A percentile compares a stretch with the other conserved stretches of the same genome.
Evolutionary conservation across 2,113 vertebrate species (phyloP).

Genomic region (Theristicus caerulescens): DNA sequence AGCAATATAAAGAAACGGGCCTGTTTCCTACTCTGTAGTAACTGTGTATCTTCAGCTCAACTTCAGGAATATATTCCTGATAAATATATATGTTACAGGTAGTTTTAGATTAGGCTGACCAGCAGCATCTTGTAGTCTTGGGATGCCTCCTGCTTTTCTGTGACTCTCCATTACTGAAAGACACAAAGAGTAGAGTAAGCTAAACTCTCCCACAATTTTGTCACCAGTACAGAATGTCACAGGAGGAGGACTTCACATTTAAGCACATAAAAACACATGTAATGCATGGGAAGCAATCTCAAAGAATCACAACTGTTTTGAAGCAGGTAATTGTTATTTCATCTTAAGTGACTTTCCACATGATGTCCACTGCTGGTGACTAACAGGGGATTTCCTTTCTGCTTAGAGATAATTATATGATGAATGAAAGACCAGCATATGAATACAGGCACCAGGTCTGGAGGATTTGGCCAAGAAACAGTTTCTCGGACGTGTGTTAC

Average conservation of each 20-base stretch:
- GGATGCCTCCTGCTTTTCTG: background rate
- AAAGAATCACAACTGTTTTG: background rate
- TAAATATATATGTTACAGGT: background rate
- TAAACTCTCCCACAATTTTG: background rate
- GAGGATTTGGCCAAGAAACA: background rate
- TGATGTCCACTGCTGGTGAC: background rate
- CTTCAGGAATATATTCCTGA: background rate
- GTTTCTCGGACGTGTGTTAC: background rate
- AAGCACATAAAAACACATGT: background rate
- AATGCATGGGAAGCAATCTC: background rate
- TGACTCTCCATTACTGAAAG: background rate
- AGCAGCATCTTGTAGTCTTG: background rate
- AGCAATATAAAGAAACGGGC: background rate
- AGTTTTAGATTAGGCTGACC: background rate
- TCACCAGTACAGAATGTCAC: background rate
- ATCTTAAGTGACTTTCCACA: background rate
- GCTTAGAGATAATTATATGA: background rate
- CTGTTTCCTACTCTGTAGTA: background rate
- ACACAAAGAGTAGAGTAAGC: background rate
- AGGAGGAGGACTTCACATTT: background rate
- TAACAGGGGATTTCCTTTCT: background rate
- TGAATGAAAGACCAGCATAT: background rate
- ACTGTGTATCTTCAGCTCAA: background rate
- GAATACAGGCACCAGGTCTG: background rate
- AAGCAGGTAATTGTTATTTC: background rate